Conservation (phyloP, 2,888 invertebrate species). For the Amblyjoppa fuscipennis region DNA sequence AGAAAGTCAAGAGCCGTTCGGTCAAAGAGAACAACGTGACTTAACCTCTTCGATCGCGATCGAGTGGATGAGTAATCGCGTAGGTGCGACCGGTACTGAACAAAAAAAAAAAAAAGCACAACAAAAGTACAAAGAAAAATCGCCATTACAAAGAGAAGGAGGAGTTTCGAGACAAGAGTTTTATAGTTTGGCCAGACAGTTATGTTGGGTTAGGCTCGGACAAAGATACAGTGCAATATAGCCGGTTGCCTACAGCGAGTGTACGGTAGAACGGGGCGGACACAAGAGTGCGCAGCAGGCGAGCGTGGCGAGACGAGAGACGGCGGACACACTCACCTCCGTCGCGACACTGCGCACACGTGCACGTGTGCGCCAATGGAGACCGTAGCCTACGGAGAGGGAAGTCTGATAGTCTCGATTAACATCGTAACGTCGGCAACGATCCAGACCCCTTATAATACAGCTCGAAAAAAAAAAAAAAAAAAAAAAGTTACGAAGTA, state of each 20-base stretch:
- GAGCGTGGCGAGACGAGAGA: conserved; percentile 51
- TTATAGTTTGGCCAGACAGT: conserved; percentile 29
- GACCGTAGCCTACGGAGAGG: not conserved
- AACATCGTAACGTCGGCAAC: conserved; percentile 16
- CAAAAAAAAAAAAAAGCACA: not conserved
- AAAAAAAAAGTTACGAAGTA: not conserved
- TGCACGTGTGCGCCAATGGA: conserved; percentile 12
- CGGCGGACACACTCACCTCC: conserved; percentile 55
- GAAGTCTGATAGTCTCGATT: not conserved
- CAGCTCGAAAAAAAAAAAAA: not conserved
- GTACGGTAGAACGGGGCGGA: conserved; percentile 15
- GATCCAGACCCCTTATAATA: not conserved
- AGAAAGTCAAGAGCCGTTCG: not conserved
- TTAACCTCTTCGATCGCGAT: conserved; percentile 16
- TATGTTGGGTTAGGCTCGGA: conserved; percentile 15
- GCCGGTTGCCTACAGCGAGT: not conserved
- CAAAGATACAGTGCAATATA: conserved; percentile 10
- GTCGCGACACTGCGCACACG: conserved; percentile 46
- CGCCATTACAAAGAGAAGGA: conserved; percentile 3
- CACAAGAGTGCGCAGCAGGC: conserved; percentile 61
- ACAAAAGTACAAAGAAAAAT: not conserved
- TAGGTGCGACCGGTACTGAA: conserved; percentile 23
- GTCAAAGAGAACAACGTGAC: conserved; percentile 5
- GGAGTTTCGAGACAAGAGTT: conserved; percentile 7
- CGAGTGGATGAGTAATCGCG: conserved; percentile 35